Base-by-base conservation (phyloP, 2,113 vertebrate genomes). In the Triplophysa siluroides region DNA sequence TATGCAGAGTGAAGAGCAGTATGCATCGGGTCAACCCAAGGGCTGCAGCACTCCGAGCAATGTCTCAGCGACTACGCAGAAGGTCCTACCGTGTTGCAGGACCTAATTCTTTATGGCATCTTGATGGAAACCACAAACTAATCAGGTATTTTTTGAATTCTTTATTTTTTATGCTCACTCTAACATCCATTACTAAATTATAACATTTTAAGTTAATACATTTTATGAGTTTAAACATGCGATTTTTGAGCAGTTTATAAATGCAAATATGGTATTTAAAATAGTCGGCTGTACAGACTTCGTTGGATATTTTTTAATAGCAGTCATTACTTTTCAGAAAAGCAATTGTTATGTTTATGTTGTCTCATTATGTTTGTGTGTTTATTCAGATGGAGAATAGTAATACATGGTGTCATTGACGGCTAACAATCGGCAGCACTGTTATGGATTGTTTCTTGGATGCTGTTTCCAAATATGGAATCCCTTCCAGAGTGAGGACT, bases 81-180 rank as follows among this genome's bases (percentile, higher is more conserved):
- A 65, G 76, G 63, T 47, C 45, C 16, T 56, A 78, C 33, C 33
- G 33, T 33, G 33, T 33, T 33, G 33, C 33, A 33, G 5, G 33
- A 33, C 33, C 33, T 33, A 33, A 33, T 33, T 33, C 65, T n/a
- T 23, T 26, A 29, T 76, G n/a, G 43, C 74, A 24, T 50, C 13
- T 54, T 26, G 70, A 56, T 29, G 70, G 45, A 16, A 73, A 76
- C 21, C 75, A 65, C 75, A 77, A 77, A 77, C 38, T 64, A 29
- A 65, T 54, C 13, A 54, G 50, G 50, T 54, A 16, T 18, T 16
- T 54, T 14, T 18, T 54, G 11, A 4, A 54, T 16, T 5, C 14
- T 33, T 33, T 5, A 33, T 6, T 33, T 33, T 33, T 33, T 6
- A 33, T 33, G 33, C 33, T 33, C 6, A 33, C 33, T 33, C 33